These are phyloP conservation scores for Perithous albicinctus DNA, from an alignment of 2,888 invertebrate species.

Conservation along the genomic window DNA sequence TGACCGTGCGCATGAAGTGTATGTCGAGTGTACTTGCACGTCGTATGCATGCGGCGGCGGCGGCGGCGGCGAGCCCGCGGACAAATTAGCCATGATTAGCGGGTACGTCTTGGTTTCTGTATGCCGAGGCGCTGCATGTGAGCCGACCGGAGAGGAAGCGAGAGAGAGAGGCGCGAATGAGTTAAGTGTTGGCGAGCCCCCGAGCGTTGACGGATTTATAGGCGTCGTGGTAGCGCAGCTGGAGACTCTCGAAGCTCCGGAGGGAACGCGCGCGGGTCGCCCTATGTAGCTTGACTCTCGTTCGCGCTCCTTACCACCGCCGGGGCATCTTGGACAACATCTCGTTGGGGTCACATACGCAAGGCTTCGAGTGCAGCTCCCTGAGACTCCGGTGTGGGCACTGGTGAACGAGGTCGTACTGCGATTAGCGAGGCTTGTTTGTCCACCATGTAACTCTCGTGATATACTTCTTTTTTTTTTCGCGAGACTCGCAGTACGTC, in stretches of 20 bases:
- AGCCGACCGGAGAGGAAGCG: slow-evolving; percentile 8
- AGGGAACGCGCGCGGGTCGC: slow-evolving; percentile 23
- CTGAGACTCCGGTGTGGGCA: slow-evolving; percentile 28
- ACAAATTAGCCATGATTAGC: slow-evolving; percentile 74
- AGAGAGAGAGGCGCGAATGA: slow-evolving; percentile 66
- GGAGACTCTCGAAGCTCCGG: slow-evolving; percentile 62
- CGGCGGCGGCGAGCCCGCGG: slow-evolving; percentile 53
- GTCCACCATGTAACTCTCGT: slow-evolving; percentile 57
- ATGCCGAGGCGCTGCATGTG: slow-evolving; percentile 26
- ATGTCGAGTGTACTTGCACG: not conserved
- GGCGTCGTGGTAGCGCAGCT: slow-evolving; percentile 73
- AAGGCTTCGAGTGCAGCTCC: slow-evolving; percentile 65
- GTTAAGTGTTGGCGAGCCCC: slow-evolving; percentile 66
- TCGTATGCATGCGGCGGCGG: not conserved
- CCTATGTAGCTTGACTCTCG: slow-evolving; percentile 57
- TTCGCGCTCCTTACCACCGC: slow-evolving; percentile 34
- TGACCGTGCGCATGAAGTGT: not conserved
- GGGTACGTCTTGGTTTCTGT: slow-evolving; percentile 66
- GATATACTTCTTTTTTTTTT: too few species aligned
- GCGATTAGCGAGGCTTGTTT: slow-evolving; percentile 73
- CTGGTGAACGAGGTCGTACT: slow-evolving; percentile 75
- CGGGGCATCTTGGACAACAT: slow-evolving; percentile 68
- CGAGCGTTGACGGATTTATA: slow-evolving; percentile 75
- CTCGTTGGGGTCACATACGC: slow-evolving; percentile 75
- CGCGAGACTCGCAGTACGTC: not conserved